Conservation (phyloP, 2,113 vertebrate genomes). For the Geococcyx californianus region DNA sequence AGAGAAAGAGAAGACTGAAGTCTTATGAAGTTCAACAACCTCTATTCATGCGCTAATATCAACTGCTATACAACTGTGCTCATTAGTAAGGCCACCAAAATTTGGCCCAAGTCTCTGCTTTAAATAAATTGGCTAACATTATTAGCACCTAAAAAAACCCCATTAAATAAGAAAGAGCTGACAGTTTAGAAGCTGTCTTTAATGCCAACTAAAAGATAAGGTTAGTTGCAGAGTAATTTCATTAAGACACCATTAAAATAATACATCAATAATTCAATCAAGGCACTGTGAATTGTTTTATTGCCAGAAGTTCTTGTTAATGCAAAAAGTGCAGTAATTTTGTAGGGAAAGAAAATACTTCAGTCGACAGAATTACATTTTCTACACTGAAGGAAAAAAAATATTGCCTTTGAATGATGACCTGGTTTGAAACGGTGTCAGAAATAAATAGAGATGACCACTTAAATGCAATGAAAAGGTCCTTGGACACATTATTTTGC, state of each 20-base stretch:
- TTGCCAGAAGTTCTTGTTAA: constrained; percentile 33
- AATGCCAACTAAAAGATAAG: constrained; percentile 15
- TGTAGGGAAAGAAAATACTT: neutral
- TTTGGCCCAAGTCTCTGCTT: neutral
- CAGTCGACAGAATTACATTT: neutral
- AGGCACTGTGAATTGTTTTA: neutral
- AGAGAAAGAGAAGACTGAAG: neutral
- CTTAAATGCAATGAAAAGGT: neutral
- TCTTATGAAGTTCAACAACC: neutral
- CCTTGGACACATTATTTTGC: neutral
- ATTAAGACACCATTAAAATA: constrained; percentile 54
- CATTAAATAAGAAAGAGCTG: neutral
- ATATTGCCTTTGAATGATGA: neutral
- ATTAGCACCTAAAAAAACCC: neutral
- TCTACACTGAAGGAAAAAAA: neutral
- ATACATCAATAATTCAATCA: constrained; percentile 35
- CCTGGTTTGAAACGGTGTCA: neutral
- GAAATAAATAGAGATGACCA: neutral
- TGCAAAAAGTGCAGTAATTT: constrained; percentile 21
- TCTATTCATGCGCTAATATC: neutral
- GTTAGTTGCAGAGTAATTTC: constrained; percentile 48
- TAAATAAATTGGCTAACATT: neutral
- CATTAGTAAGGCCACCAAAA: neutral
- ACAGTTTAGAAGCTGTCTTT: constrained; percentile 3
- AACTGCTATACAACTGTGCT: neutral